Evolutionary conservation across 2,888 invertebrate species (phyloP), one percentile per base, ranked within the genome.

Genomic region (Drosophila eohydei): DNA sequence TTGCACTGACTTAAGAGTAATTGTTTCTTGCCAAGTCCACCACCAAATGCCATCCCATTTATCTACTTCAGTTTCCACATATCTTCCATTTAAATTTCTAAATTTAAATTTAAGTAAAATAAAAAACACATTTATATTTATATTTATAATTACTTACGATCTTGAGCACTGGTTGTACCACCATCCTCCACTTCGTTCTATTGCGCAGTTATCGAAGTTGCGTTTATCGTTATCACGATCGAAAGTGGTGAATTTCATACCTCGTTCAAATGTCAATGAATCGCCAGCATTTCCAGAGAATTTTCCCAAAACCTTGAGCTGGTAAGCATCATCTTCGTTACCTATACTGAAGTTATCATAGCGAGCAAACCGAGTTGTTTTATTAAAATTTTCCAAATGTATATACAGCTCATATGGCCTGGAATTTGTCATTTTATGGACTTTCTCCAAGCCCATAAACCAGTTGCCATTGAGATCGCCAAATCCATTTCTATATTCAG

Each of bases 41-140:
- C 77, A 77, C 62, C 62, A 77, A 61, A 77, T 77, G 28, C 77
- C 77, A 11, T 66, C 52, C 77, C 71, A 80, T 26, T 41, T 63
- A 32, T 80, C 72, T 41, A 66, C 28, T 16, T 80, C 72, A 8
- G 50, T 43, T 14, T 60, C 57, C 43, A 26, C 52, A 32, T 76
- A 77, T 36, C 9, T 66, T 28, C 77, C 77, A 36, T 77, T 77
- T 0, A 80, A 38, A 67, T 77, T 77, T 8, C 77, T 77, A 5
- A 6, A 2, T 32, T 50, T 11, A 1, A 16, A 14, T n/a, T 38
- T n/a, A 8, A 7, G 30, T 26, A n/a, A 26, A 26, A 26, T 26
- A 32, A 21, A 44, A 28, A 21, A 0, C 0, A 6, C 4, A 12
- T 34, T 12, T 16, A 28, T 16, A 16, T 8, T 9, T 21, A n/a